Base-by-base conservation (phyloP, 2,113 vertebrate species). In the Dasypus novemcinctus region DNA sequence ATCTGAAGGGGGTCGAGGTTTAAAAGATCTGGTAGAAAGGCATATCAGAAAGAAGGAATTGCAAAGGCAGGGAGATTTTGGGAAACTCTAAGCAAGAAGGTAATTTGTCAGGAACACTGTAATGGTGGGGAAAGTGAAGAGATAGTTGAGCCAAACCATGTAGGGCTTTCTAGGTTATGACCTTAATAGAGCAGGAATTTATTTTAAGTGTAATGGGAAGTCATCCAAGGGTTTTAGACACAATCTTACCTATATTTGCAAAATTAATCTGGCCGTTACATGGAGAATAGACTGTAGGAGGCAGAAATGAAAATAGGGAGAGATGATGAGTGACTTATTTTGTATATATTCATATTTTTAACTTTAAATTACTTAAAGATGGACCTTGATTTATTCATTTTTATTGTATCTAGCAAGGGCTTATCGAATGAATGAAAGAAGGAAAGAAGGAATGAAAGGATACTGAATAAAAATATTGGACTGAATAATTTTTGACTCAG, bases 401-500 rank as follows among this genome's bases (percentile, higher is more conserved):
- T 36, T 85, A 38, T 46, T 49, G 7, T 88, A 64, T 68, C 46
- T 25, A 81, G 46, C 29, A 93, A 91, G 3, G 78, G 7, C 52
- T 75, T 82, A 91, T 0, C 27, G 57, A 33, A 81, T 52, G 36
- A 15, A 72, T 20, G 27, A 9, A 46, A 4, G 82, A 33, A 64
- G 23, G 25, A 46, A 1, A 9, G 52, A 3, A n/a, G 7, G 20
- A 66, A n/a, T n/a, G n/a, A 68, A 68, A 68, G 33, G 21, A 23
- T 38, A 49, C 9, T 49, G 13, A 86, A 49, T 29, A 31, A 78
- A 68, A 33, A 74, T 38, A 69, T 83, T 41, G 17, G 11, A 17
- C 69, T 78, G 93, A n/a, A 57, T 82, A 25, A 94, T 87, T 85
- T 54, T 93, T 68, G 61, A 82, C 79, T 78, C 49, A 72, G 92